Conservation (phyloP, 2,113 vertebrate genomes). For the Jacana jacana region DNA sequence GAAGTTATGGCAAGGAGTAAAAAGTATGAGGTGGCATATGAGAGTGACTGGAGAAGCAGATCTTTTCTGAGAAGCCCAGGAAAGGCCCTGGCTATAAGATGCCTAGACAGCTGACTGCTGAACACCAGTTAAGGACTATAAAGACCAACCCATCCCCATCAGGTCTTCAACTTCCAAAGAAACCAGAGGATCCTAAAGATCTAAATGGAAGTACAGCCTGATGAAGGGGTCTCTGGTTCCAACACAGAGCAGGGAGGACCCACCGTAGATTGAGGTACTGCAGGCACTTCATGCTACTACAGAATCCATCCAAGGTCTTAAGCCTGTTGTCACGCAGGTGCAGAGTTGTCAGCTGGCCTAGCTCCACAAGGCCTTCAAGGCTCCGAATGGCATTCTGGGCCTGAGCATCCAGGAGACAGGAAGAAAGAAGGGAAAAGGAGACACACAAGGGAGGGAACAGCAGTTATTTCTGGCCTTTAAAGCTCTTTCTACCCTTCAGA, state of each 20-base stretch:
- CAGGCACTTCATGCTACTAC: slow-evolving; percentile 80
- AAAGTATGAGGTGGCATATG: neutral
- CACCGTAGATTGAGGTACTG: slow-evolving; percentile 89
- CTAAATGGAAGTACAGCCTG: neutral
- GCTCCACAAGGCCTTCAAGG: slow-evolving; percentile 81
- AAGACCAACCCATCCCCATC: neutral
- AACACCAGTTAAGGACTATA: neutral
- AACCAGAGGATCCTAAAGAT: neutral
- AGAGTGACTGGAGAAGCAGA: neutral
- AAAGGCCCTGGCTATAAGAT: neutral
- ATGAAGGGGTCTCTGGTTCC: neutral
- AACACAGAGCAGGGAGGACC: neutral
- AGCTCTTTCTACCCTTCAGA: neutral
- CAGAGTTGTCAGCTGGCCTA: slow-evolving; percentile 80
- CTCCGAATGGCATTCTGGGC: slow-evolving; percentile 83
- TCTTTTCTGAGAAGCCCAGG: neutral
- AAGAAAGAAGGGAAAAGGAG: neutral
- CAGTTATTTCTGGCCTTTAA: slow-evolving; percentile 1
- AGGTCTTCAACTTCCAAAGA: neutral
- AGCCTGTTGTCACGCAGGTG: slow-evolving; percentile 91
- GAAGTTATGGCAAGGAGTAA: neutral
- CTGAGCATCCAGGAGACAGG: slow-evolving; percentile 62
- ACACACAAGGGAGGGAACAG: neutral
- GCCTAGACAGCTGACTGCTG: neutral
- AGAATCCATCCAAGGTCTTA: slow-evolving; percentile 82